Evolutionary conservation across 2,113 vertebrate genomes (phyloP).

Genomic region (Cacatua alba): DNA sequence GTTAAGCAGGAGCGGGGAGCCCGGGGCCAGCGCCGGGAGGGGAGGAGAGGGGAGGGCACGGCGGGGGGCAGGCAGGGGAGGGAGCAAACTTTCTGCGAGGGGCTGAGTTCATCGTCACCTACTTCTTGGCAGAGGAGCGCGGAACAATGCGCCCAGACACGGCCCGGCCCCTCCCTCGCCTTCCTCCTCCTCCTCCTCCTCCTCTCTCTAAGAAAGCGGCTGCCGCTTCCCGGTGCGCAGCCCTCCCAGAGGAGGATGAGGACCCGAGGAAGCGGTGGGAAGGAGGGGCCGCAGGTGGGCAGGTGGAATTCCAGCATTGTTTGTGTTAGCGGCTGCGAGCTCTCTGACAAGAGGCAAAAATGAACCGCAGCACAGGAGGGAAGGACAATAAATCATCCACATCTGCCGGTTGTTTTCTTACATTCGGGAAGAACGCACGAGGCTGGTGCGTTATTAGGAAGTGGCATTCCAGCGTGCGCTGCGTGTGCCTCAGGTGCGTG

Average conservation of each 20-base stretch:
- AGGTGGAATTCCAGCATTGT: slow-evolving; percentile 41
- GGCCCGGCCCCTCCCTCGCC: slow-evolving; percentile 4
- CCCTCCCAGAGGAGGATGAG: not conserved
- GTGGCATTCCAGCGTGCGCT: not conserved
- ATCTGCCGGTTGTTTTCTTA: slow-evolving; percentile 39
- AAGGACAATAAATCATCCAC: slow-evolving; percentile 42
- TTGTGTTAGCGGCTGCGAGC: slow-evolving; percentile 35
- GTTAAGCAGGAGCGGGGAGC: slow-evolving; percentile 80
- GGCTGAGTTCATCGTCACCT: slow-evolving; percentile 49
- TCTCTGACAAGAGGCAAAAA: slow-evolving; percentile 31
- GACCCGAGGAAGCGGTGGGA: not conserved
- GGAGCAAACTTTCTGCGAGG: slow-evolving; percentile 70
- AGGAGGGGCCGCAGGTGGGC: slow-evolving; percentile 37
- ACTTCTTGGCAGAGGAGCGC: slow-evolving; percentile 44
- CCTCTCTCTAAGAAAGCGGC: slow-evolving; percentile 42
- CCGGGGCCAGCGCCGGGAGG: slow-evolving; percentile 65
- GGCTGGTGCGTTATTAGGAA: not conserved
- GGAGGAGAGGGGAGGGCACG: not conserved
- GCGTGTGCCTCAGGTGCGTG: not conserved
- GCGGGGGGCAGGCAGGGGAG: not conserved
- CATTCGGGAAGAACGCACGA: not conserved
- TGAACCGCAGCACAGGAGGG: slow-evolving; percentile 19
- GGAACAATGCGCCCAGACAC: slow-evolving; percentile 42
- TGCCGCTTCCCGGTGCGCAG: not conserved
- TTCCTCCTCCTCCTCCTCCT: slow-evolving; percentile 25